Conservation (phyloP, 2,797 vertebrate genomes). For the Odontamblyopus lacepedii region DNA sequence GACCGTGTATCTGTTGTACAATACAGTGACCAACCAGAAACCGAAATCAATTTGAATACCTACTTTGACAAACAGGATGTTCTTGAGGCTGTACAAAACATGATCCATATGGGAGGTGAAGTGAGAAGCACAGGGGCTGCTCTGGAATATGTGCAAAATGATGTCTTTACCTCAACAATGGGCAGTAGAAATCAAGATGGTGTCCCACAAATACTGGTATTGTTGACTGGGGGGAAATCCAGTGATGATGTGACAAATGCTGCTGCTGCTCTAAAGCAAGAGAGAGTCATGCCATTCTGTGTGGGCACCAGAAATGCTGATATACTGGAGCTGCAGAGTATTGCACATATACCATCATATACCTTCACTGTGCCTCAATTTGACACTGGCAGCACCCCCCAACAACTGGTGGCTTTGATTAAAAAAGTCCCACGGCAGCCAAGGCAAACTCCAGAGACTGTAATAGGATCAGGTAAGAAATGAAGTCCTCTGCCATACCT, state of each 20-base stretch:
- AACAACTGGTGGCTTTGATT: conserved; percentile 73
- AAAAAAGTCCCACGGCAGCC: conserved; percentile 73
- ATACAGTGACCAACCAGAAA: conserved; percentile 81
- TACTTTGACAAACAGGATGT: conserved; percentile 83
- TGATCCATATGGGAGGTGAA: conserved; percentile 82
- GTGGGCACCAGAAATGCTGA: conserved; percentile 73
- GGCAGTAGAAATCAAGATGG: conserved; percentile 73
- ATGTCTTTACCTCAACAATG: conserved; percentile 56
- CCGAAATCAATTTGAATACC: conserved; percentile 84
- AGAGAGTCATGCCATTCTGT: conserved; percentile 65
- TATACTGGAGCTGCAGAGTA: conserved; percentile 75
- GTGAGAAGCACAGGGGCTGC: conserved; percentile 80
- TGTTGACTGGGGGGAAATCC: conserved; percentile 73
- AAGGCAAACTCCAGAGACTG: conserved; percentile 39
- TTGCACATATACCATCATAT: conserved; percentile 74
- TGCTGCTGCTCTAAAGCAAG: conserved; percentile 60
- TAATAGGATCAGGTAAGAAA: conserved; percentile 62
- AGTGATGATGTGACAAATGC: conserved; percentile 65
- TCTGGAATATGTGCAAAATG: conserved; percentile 81
- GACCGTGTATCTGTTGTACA: conserved; percentile 87
- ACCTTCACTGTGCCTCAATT: conserved; percentile 69
- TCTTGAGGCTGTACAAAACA: conserved; percentile 69
- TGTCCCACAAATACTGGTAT: conserved; percentile 74
- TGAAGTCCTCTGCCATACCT: background rate
- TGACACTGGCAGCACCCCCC: conserved; percentile 62